Evolutionary conservation across 2,113 vertebrate genomes (phyloP), one percentile per base, ranked within the genome.

Genomic region (Eclectus roratus): DNA sequence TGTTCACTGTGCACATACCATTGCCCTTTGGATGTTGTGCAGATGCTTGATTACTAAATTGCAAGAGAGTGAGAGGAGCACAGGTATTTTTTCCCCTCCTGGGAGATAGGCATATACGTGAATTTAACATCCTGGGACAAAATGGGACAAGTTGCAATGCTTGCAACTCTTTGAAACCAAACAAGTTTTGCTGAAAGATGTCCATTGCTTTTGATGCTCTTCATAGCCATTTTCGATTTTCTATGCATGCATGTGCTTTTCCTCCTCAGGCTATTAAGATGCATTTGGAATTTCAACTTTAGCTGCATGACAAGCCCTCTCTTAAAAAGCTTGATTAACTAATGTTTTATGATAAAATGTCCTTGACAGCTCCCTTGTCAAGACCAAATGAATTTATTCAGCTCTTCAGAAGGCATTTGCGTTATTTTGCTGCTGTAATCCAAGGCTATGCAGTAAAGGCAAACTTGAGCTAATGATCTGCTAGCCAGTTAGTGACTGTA

Each of bases 351-450:
- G 1, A 46, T 73, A 21, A 46, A 80, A 85, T 65, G 53, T 37
- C 71, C 71, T 85, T 91, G 79, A 52, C 88, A 94, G 82, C 68
- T 85, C 58, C 90, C 21, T 77, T 82, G 39, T 39, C n/a, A 49
- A 91, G 71, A 66, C 31, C 18, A 52, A 88, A 92, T 90, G 29
- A 82, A 43, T 95, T 92, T 85, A 93, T 85, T 88, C 81, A 85
- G 82, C 76, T 83, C 64, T 94, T 96, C 91, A 88, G 85, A 88
- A 92, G 90, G 49, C 82, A 68, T 94, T 91, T 95, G 33, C 93
- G 81, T 96, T 96, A 76, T n/a, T 93, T 88, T 0, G 0, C 71
- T 71, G 33, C 85, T 60, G 33, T 60, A 82, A 71, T 89, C 70
- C 20, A 17, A 73, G 69, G 52, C 52, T 50, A 8, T 33, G 58